Base-by-base conservation (phyloP, 2,888 invertebrate genomes). In the Eupithecia dodoneata region DNA sequence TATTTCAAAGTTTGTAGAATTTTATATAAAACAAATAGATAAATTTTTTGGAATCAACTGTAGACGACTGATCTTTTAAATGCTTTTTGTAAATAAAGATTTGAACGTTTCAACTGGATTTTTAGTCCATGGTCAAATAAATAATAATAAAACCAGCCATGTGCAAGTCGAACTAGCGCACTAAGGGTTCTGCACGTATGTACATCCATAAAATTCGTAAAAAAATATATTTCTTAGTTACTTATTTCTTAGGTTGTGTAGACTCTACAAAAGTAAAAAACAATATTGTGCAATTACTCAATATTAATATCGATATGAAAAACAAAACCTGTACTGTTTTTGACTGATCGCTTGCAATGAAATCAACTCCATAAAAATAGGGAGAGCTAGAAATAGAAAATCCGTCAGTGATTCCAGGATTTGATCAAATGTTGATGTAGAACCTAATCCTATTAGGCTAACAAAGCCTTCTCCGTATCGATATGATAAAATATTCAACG, bases 21-120 rank as follows among this genome's bases (percentile, higher is more conserved):
- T 83, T 30, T 30, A 30, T 77, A 82, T 82, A 72, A 80, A 81
- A 75, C 85, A 85, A 84, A 81, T 77, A 70, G 10, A 4, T 59
- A 18, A 4, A 12, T 18, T 59, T 52, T 18, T n/a, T n/a, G 55
- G 52, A n/a, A 55, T n/a, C 55, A 55, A n/a, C n/a, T 52, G 4
- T 49, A 52, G 55, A n/a, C 7, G 55, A n/a, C 7, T 55, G 55
- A n/a, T 52, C 52, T 52, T 52, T 52, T 52, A 47, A 12, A 47
- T 47, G 9, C 47, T 12, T 47, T 47, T 47, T 47, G 12, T 5
- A 55, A 0, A n/a, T 15, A 13, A 52, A 6, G 52, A 52, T 52
- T 52, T 52, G 15, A 52, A 52, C 15, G 2, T 15, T 52, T 52
- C 0, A 49, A 49, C 12, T 15, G 7, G 15, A 52, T 47, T 45